Conservation (phyloP, 2,888 invertebrate species). For the Apotomis turbidana region DNA sequence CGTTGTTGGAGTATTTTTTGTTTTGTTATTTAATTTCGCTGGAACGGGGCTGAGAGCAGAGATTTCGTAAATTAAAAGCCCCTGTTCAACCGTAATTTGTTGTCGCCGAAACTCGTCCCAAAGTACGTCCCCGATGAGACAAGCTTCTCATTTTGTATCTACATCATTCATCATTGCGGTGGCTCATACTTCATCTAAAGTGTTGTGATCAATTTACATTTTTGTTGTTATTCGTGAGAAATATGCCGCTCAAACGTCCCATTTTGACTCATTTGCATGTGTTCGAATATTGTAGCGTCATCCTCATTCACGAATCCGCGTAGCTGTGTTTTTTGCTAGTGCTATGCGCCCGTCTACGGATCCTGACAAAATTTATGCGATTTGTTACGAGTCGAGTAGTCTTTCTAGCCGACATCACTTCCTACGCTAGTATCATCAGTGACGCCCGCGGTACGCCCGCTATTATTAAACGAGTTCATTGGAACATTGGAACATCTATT, state of each 20-base stretch:
- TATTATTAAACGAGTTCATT: conserved; percentile 84
- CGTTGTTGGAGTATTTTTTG: not conserved
- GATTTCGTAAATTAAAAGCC: conserved; percentile 10
- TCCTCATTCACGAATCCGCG: conserved; percentile 33
- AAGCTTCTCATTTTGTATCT: conserved; percentile 10
- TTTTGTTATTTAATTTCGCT: conserved; percentile 8
- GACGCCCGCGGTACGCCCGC: conserved; percentile 78
- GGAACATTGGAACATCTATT: conserved; percentile 84
- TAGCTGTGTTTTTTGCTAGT: conserved; percentile 55
- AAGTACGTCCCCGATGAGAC: not conserved
- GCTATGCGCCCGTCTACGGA: conserved; percentile 53
- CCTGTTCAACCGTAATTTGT: conserved; percentile 21
- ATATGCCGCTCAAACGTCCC: not conserved
- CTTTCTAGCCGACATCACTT: conserved; percentile 32
- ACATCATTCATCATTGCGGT: conserved; percentile 12
- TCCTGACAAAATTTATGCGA: conserved; percentile 63
- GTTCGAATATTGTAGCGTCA: conserved; percentile 13
- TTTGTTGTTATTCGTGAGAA: not conserved
- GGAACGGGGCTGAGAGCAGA: not conserved
- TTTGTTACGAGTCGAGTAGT: conserved; percentile 49
- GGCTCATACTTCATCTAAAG: not conserved
- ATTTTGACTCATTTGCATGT: not conserved
- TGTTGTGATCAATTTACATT: not conserved
- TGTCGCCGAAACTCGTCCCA: conserved; percentile 4
- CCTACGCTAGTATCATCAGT: conserved; percentile 56